Evolutionary conservation across 2,888 invertebrate species (phyloP), one percentile per base, ranked within the genome.

Genomic region (Lottia gigantea): DNA sequence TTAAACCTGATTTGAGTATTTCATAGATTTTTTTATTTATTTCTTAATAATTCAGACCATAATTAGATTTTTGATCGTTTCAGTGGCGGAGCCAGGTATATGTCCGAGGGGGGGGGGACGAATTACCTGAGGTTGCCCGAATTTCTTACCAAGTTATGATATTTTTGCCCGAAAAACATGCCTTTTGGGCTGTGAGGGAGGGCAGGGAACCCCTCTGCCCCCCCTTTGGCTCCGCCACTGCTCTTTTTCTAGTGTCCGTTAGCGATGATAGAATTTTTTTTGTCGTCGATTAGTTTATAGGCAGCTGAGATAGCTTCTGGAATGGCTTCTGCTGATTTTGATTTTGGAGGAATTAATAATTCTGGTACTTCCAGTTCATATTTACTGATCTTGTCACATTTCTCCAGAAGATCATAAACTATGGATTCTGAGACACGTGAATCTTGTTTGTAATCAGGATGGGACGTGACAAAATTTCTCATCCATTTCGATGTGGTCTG

Each of bases 401-500:
- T 75, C 66, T 72, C 67, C 69, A 86, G 65, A 31, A 88, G 80
- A 76, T 88, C 87, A 70, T 85, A 88, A 71, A 83, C 83, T 25
- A 87, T 83, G 25, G 71, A 68, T 19, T 98, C 95, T 0, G 92
- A 91, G 15, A 99, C 94, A 62, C 94, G 91, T 0, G 98, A 97
- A 89, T 99, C 98, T 86, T 94, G 91, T 84, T 94, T 94, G 90
- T 98, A 98, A 63, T 94, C 93, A 0, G 95, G 93, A 90, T 99
- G 99, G 19, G 91, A 91, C 61, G 92, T 91, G 69, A 99, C 94
- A 90, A 96, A 97, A 75, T 94, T 92, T 65, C 99, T 92, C 86
- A 98, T 94, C 97, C 97, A 99, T 46, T 94, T 91, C 62, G 99
- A 99, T 81, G 96, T 95, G 68, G 99, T 99, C 85, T 93, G 91